phyloP scores from a whole-genome alignment of 2,797 vertebrate genomes.

The Gymnothorax reevesii region DNA sequence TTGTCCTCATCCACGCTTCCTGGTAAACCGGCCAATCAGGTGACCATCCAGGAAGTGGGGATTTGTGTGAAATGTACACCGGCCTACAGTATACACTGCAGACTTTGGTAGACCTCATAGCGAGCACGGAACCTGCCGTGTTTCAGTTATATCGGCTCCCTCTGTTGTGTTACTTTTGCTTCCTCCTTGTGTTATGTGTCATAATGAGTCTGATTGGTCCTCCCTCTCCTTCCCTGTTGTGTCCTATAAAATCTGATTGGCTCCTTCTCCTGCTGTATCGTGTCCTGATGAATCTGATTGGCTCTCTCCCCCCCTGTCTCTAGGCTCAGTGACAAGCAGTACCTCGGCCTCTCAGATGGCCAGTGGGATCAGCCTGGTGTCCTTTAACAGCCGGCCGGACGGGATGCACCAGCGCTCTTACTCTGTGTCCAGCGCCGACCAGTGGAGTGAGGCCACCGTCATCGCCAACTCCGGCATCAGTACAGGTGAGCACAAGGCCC shows the following conservation, averaged over 20 bases:
- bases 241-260: neutral
- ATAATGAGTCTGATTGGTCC: no score
- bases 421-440: conserved; percentile 96
- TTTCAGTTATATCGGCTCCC: no score
- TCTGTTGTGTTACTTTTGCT: no score
- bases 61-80: no score
- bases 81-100: no score
- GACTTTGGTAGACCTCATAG: no score
- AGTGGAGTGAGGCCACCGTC: conserved; percentile 94
- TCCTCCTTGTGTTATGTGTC: no score
- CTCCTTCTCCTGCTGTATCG: neutral
- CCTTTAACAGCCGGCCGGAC: conserved; percentile 87
- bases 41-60: no score
- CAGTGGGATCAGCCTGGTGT: conserved; percentile 88
- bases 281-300: neutral
- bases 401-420: conserved; percentile 95
- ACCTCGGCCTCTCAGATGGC: conserved; percentile 89
- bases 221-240: no score
- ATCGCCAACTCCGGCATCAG: conserved; percentile 95
- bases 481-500: conserved; percentile 79
- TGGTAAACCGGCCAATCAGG: no score
- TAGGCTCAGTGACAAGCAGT: conserved; percentile 87
- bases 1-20: no score
- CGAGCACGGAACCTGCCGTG: no score
- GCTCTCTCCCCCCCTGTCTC: neutral